Evolutionary conservation across 2,113 vertebrate genomes (phyloP), one percentile per base, ranked within the genome.

Genomic region (Elgaria multicarinata): DNA sequence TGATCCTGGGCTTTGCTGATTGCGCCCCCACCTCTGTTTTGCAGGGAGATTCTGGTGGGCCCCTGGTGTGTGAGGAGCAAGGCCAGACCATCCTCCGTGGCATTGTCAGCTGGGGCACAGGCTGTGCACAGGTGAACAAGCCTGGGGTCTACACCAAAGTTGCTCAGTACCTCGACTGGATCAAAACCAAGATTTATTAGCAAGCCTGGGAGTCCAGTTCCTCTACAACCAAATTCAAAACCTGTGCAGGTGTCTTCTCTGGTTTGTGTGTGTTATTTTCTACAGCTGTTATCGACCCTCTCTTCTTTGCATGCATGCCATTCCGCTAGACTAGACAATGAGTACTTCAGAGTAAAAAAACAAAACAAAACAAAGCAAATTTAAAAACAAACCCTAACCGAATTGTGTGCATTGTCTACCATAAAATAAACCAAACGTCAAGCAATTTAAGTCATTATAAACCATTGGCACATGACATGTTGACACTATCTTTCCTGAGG

Each of bases 21-120:
- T 83, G 4, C 87, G 16, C 14, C 18, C 7, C 26, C 13, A 22
- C 7, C 24, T 72, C 44, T 46, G 4, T 46, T 62, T 20, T 90
- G 9, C 87, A 98, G 98, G 98, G 98, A 67, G 98, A 98, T 93
- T 98, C 98, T 1, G 98, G 98, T 2, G 97, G 98, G n/a, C 98
- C 98, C 4, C 20, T 97, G 87, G 97, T 95, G 9, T 97, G 96
- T 94, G 96, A 96, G 0, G 1, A 95, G 1, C 92, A 79, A 64
- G 86, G 20, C 20, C 85, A 44, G 42, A 97, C 97, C 14, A 90
- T 94, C 83, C 85, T 98, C n/a, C 95, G 94, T 1, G 97, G 98
- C 7, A 2, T 98, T 39, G 92, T 98, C 89, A 98, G 98, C 80
- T 98, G 98, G 98, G 98, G 98, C 0, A 92, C 97, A 0, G 98